phyloP scores from a whole-genome alignment of 2,888 invertebrate species.

The Caenorhabditis afra region DNA sequence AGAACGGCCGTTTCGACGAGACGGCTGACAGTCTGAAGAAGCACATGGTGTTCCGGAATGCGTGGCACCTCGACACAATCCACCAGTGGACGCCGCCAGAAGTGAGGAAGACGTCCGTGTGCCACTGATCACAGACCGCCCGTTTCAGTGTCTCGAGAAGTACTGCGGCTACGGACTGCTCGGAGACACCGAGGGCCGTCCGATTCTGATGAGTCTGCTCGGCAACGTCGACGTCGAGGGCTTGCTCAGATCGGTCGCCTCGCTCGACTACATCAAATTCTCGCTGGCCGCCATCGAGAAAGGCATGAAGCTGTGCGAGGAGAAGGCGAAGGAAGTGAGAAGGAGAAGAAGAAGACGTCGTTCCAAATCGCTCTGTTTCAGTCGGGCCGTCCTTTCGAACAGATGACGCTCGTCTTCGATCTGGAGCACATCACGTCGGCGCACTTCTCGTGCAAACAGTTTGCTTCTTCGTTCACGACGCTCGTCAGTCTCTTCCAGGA shows the following conservation, averaged over 20 bases:
- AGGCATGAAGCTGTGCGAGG: slow-evolving; percentile 76
- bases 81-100: slow-evolving; percentile 80
- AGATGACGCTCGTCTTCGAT: slow-evolving; percentile 80
- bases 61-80: slow-evolving; percentile 79
- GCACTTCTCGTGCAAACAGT: slow-evolving; percentile 79
- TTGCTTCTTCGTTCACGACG: slow-evolving; percentile 80
- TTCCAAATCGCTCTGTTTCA: slow-evolving; percentile 42
- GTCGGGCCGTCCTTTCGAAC: slow-evolving; percentile 79
- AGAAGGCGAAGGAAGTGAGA: slow-evolving; percentile 74
- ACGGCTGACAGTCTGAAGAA: slow-evolving; percentile 77
- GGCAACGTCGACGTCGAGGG: slow-evolving; percentile 80
- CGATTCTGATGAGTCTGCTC: slow-evolving; percentile 80
- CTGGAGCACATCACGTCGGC: slow-evolving; percentile 79
- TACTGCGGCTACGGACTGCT: slow-evolving; percentile 80
- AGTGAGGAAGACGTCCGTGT: slow-evolving; percentile 50
- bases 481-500: slow-evolving; percentile 80
- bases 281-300: slow-evolving; percentile 79
- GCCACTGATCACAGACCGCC: slow-evolving; percentile 14
- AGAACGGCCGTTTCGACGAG: slow-evolving; percentile 71
- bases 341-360: neutral
- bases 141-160: slow-evolving; percentile 78
- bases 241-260: slow-evolving; percentile 78
- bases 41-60: slow-evolving; percentile 78
- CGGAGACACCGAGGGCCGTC: slow-evolving; percentile 78
- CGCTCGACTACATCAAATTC: slow-evolving; percentile 80